Evolutionary conservation across 2,888 invertebrate genomes (phyloP).

Genomic region (Eilema sororculum): DNA sequence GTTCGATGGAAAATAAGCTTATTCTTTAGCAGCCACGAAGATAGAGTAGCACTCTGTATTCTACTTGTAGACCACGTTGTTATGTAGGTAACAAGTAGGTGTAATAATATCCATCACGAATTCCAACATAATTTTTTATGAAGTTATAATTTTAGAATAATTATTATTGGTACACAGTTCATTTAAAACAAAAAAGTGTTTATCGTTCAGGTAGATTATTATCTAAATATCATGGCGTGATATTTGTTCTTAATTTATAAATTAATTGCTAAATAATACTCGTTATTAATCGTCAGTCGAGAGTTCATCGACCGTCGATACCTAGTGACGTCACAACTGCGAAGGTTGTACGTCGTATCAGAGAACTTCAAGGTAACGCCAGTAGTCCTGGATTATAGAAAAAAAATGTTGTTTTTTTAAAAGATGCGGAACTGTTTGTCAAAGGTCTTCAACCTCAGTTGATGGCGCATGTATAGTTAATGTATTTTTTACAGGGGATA

Average conservation of each 20-base stretch:
- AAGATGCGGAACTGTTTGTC: conserved; percentile 64
- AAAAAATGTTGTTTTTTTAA: conserved; percentile 55
- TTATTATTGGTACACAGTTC: conserved; percentile 23
- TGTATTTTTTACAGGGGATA: conserved; percentile 53
- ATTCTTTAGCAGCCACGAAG: too few relatives aligned
- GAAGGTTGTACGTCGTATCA: conserved; percentile 79
- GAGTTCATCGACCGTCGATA: conserved; percentile 72
- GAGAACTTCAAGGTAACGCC: conserved; percentile 67
- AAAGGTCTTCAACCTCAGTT: conserved; percentile 66
- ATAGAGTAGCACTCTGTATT: background rate
- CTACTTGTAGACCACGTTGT: background rate
- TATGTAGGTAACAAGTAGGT: background rate
- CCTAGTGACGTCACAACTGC: conserved; percentile 72
- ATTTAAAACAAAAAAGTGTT: conserved; percentile 58
- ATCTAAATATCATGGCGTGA: conserved; percentile 39
- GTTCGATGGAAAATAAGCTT: too few relatives aligned
- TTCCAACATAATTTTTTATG: background rate
- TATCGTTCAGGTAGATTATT: conserved; percentile 37
- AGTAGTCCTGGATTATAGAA: conserved; percentile 60
- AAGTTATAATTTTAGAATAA: conserved; percentile 7
- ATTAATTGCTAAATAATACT: conserved; percentile 56
- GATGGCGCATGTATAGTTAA: conserved; percentile 53
- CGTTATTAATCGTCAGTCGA: conserved; percentile 49
- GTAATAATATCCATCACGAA: background rate
- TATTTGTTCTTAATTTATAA: conserved; percentile 51